Conservation (phyloP, 1,140 invertebrate genomes). For the Drosophila nasuta region DNA sequence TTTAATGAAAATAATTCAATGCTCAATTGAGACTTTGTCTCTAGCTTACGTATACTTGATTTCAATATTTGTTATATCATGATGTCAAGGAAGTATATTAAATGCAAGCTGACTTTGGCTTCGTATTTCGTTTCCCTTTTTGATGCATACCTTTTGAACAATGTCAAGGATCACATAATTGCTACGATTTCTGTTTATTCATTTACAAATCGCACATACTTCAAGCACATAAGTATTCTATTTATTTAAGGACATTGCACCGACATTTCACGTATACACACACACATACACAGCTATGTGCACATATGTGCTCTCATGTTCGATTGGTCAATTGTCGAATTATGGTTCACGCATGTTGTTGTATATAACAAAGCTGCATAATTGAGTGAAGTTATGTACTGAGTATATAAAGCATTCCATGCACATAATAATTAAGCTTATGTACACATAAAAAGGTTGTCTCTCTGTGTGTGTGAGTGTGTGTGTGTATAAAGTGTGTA, state of each 20-base stretch:
- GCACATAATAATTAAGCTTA: conserved; percentile 44
- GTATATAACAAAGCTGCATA: conserved; percentile 5
- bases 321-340: conserved; percentile 28
- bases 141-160: not conserved
- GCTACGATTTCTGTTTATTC: not conserved
- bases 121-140: no score
- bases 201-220: not conserved
- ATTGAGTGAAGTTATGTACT: conserved; percentile 36
- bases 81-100: no score
- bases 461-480: conserved; percentile 6
- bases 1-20: no score
- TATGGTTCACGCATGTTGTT: not conserved
- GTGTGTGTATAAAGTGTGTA: conserved; percentile 29
- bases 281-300: not conserved
- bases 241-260: conserved; percentile 12
- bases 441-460: conserved; percentile 41
- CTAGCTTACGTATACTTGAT: no score
- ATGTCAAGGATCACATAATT: conserved; percentile 5
- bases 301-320: conserved; percentile 13
- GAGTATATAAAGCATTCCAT: conserved; percentile 13
- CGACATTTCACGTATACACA: not conserved
- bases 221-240: conserved; percentile 1
- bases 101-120: no score
- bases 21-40: no score
- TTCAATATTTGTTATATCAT: no score